Evolutionary conservation across 2,113 vertebrate species (phyloP).

Genomic region (Rhynchomys soricoides): DNA sequence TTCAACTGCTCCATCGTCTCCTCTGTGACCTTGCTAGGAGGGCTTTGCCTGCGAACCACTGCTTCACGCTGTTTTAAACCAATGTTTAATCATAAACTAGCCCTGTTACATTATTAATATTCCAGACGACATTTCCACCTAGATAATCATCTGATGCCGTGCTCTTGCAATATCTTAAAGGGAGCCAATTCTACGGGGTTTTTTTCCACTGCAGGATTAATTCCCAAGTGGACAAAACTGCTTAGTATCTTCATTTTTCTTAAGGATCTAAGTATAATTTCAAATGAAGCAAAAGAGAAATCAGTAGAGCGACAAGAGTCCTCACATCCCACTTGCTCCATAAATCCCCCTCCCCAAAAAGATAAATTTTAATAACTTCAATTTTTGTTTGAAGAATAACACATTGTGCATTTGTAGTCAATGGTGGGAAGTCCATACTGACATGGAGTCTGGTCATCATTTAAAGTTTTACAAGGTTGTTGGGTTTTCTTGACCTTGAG

Average conservation of each 20-base stretch:
- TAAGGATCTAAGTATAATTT: not conserved
- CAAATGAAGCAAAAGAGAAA: slow-evolving; percentile 5
- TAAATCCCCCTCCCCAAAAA: not conserved
- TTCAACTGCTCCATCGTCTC: slow-evolving; percentile 25
- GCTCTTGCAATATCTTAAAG: slow-evolving; percentile 11
- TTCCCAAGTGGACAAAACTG: not conserved
- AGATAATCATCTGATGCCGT: slow-evolving; percentile 45
- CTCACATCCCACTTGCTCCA: not conserved
- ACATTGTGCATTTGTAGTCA: not conserved
- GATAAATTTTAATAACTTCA: slow-evolving; percentile 21
- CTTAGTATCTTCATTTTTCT: not conserved
- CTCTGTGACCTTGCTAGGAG: slow-evolving; percentile 29
- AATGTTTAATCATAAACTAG: slow-evolving; percentile 77
- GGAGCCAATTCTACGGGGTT: not conserved
- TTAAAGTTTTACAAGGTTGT: not conserved
- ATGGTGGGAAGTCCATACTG: not conserved
- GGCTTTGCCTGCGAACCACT: slow-evolving; percentile 46
- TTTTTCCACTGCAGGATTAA: slow-evolving; percentile 39
- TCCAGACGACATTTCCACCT: slow-evolving; percentile 58
- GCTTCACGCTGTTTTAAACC: slow-evolving; percentile 59
- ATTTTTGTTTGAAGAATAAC: not conserved
- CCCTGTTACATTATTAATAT: slow-evolving; percentile 64
- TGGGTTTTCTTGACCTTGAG: not conserved
- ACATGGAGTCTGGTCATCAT: not conserved
- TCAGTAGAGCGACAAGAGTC: not conserved